Base-by-base conservation (phyloP, 2,113 vertebrate species). In the Zapornia atra region DNA sequence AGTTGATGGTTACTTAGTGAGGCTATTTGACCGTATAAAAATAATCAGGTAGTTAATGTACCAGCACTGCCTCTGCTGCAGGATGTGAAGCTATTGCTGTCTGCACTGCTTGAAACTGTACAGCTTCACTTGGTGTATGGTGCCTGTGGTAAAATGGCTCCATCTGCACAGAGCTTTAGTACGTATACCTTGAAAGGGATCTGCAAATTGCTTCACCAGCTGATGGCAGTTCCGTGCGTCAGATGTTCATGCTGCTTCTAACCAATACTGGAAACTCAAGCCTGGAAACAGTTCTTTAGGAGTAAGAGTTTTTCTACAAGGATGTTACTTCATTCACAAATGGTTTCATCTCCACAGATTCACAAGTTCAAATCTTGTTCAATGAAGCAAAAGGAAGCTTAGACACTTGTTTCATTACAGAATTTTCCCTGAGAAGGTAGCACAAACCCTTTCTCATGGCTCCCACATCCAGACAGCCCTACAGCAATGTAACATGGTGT, bases 21-120 rank as follows among this genome's bases (percentile, higher is more conserved):
- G 85, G 42, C 19, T 92, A 36, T 34, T 75, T 97, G 86, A 94
- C 78, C 86, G 95, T 83, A 72, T 68, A 82, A 95, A 89, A 91
- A 50, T 93, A 69, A 91, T 82, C 46, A 83, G 36, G 40, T 59
- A 68, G 31, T 68, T 86, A 94, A 78, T 59, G 9, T 57, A 56
- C 24, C 21, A 61, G 34, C 76, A 61, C 22, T 86, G 38, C 20
- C 18, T 81, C 42, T 26, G 4, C 80, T 94, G 54, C n/a, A 92
- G 51, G 28, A 51, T 0, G 2, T 70, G 57, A 66, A 88, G 28
- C 26, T 83, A 75, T 87, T 93, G 85, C 59, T 88, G 48, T 69
- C 57, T 90, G 20, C 50, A 42, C 11, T 79, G 48, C 44, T 78
- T 85, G 38, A 90, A 82, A 84, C 18, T 38, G 33, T 29, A 38